Base-by-base conservation (phyloP, 1,140 invertebrate species). In the Drosophila mauritiana region DNA sequence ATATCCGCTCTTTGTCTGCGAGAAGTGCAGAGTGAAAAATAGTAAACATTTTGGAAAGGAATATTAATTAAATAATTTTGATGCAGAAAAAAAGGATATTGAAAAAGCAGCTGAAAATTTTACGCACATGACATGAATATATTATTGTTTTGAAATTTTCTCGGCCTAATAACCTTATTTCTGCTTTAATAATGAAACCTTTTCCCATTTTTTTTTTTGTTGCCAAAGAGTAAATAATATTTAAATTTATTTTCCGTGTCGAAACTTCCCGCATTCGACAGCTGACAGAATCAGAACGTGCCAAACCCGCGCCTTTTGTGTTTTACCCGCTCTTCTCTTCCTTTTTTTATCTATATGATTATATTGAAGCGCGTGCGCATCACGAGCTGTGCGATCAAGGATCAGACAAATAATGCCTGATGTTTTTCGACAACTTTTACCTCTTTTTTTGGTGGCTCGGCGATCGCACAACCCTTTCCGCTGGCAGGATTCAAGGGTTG, bases 341-440 rank as follows among this genome's bases (percentile, higher is more conserved):
- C 27, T 31, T 42, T 62, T 15, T 25, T 11, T 27, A 52, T 51
- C 36, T 40, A 40, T 42, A 52, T 68, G 65, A 68, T 68, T 65
- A 53, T 53, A 25, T 40, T 45, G 37, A 25, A 69, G 52, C 59
- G 73, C 73, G 73, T 76, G 73, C 73, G 53, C 62, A 53, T 56
- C 73, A 37, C 73, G 73, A 75, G 72, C 59, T 39, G 58, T 25
- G 58, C 58, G 40, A 54, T 64, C 70, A 39, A 46, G 67, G 59
- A 75, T 65, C 73, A 78, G 36, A 55, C 48, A 52, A 45, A 55
- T 54, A 78, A 86, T 85, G 82, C 74, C 64, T 46, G 74, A 78
- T 80, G 78, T 86, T 88, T 88, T 89, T 89, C 67, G 80, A 84
- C 67, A 88, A 80, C 63, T 89, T 89, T 88, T 88, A 78, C 84